Conservation (phyloP, 1,140 invertebrate species). For the Macrocentrus cingulum region DNA sequence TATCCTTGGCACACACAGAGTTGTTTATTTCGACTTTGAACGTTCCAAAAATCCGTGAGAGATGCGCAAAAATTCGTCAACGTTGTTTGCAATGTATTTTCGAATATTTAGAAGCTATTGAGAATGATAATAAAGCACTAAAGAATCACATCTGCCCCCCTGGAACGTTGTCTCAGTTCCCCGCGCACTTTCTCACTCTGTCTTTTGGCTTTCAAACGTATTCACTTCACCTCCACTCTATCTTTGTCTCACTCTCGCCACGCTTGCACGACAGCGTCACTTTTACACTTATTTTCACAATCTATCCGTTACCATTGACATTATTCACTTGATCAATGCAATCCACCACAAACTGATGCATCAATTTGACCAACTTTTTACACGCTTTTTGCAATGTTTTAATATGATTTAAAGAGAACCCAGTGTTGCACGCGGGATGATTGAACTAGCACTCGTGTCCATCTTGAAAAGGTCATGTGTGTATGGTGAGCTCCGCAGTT, state of each 20-base stretch:
- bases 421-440: conserved; percentile 38
- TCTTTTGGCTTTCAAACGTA: conserved; percentile 9
- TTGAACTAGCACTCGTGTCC: conserved; percentile 50
- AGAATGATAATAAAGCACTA: no score
- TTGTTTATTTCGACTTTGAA: no score
- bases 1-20: no score
- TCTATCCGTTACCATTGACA: background rate
- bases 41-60: no score
- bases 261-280: conserved; percentile 15
- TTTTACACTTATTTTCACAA: background rate
- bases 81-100: no score
- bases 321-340: background rate
- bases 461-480: conserved; percentile 61
- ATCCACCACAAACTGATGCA: background rate
- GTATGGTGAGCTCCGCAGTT: conserved; percentile 55
- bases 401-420: conserved; percentile 4
- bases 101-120: no score
- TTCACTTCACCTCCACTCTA: conserved; percentile 20
- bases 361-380: background rate
- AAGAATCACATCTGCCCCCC: background rate
- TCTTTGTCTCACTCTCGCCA: conserved; percentile 23
- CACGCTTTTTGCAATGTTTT: background rate
- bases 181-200: background rate
- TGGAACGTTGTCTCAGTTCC: conserved; percentile 4
- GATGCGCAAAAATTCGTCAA: no score